Evolutionary conservation across 2,797 vertebrate genomes (phyloP).

Genomic region (Saxicola maurus): DNA sequence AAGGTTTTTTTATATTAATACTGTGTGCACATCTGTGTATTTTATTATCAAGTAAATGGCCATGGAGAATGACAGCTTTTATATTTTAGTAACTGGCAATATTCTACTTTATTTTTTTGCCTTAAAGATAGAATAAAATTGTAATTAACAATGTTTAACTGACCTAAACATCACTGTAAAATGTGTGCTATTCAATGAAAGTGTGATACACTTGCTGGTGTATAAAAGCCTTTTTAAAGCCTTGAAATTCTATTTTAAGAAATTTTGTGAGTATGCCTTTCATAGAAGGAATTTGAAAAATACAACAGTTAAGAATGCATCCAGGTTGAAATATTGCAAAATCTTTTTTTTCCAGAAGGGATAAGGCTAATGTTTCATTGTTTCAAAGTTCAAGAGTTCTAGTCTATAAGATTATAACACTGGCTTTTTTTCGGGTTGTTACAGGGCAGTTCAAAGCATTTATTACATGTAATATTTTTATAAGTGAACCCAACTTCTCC

Average conservation of each 20-base stretch:
- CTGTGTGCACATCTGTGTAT: constrained; percentile 56
- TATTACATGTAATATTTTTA: not conserved
- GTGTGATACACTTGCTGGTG: not conserved
- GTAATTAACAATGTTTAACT: constrained; percentile 50
- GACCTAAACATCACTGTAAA: constrained; percentile 37
- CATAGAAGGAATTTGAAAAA: not conserved
- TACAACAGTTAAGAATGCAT: not conserved
- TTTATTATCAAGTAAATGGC: constrained; percentile 54
- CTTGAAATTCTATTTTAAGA: not conserved
- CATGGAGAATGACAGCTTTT: constrained; percentile 52
- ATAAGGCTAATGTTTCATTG: not conserved
- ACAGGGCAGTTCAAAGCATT: not conserved
- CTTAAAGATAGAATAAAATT: constrained; percentile 44
- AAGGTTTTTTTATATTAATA: constrained; percentile 22
- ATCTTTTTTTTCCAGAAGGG: not conserved
- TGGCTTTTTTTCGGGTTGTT: not conserved
- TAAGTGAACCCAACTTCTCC: not conserved
- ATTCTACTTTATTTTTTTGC: constrained; percentile 15
- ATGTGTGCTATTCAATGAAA: not conserved
- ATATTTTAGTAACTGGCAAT: constrained; percentile 43
- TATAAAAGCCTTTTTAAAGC: not conserved
- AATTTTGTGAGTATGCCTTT: not conserved
- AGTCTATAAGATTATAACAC: not conserved
- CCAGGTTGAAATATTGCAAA: not conserved
- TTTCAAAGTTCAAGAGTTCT: not conserved